These are phyloP conservation scores for Neoseiulus cucumeris DNA, from an alignment of 1,140 invertebrate species.

Conservation along the genomic window DNA sequence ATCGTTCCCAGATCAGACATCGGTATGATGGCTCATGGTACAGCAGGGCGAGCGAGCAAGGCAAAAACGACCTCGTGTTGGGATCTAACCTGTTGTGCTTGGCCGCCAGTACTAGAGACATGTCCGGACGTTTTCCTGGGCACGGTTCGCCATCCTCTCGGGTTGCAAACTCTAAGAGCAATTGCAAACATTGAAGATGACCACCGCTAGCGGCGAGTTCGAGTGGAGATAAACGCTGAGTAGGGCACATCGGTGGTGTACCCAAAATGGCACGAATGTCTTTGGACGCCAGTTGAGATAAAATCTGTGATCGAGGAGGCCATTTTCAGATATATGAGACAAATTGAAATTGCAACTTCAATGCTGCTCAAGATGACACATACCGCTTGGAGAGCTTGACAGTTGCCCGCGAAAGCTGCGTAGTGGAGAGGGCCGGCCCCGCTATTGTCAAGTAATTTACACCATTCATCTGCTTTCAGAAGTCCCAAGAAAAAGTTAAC, in stretches of 20 bases:
- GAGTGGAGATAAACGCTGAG: not conserved
- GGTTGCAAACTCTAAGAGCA: not conserved
- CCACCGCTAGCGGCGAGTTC: not conserved
- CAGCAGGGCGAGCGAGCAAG: no score
- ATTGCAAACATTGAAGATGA: not conserved
- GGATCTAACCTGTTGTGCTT: not conserved
- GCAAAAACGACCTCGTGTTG: no score
- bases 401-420: not conserved
- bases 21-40: no score
- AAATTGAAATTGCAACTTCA: no score
- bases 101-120: not conserved
- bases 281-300: not conserved
- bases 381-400: not conserved
- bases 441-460: not conserved
- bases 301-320: not conserved
- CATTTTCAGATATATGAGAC: no score
- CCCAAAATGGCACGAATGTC: conserved; percentile 3
- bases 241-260: not conserved
- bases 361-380: no score
- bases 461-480: conserved; percentile 7
- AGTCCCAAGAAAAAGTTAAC: conserved; percentile 8
- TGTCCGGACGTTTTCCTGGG: not conserved
- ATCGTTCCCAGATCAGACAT: no score
- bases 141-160: not conserved
- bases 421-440: not conserved